Evolutionary conservation across 92 coral and sea anemone genomes (phyloP).

Genomic region (Blastomussa wellsi): DNA sequence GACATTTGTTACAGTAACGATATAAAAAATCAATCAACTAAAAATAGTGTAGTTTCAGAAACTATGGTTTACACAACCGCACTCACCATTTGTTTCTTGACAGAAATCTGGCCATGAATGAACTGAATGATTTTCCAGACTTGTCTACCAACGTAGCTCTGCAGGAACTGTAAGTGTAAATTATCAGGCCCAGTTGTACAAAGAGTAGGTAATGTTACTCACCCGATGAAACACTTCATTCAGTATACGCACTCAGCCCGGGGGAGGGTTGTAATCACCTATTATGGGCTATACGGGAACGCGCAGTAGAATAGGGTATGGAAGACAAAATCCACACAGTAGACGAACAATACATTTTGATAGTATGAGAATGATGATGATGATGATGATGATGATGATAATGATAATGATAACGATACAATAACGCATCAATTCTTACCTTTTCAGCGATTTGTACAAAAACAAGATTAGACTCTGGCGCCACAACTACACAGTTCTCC

Average conservation of each 20-base stretch:
- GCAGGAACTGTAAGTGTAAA: conserved; percentile 75
- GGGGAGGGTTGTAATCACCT: no score
- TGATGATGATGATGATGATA: no score
- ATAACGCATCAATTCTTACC: neutral
- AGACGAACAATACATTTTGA: no score
- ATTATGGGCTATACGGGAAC: no score
- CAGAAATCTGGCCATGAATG: conserved; percentile 79
- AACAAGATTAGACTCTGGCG: conserved; percentile 82
- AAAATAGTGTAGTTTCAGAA: neutral
- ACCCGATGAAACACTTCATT: no score
- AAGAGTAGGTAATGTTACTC: no score
- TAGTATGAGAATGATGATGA: no score
- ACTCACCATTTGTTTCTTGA: neutral
- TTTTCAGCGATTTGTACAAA: conserved; percentile 72
- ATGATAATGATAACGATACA: neutral
- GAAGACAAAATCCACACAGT: no score
- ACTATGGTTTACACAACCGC: no score
- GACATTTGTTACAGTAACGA: neutral
- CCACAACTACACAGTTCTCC: conserved; percentile 82
- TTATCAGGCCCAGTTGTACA: neutral
- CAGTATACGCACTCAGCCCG: no score
- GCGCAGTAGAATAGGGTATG: no score
- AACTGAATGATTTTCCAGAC: conserved; percentile 82
- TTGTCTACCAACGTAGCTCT: conserved; percentile 70
- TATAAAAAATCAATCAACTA: neutral